Evolutionary conservation across 2,888 invertebrate genomes (phyloP).

Genomic region (Drosophila quinaria): DNA sequence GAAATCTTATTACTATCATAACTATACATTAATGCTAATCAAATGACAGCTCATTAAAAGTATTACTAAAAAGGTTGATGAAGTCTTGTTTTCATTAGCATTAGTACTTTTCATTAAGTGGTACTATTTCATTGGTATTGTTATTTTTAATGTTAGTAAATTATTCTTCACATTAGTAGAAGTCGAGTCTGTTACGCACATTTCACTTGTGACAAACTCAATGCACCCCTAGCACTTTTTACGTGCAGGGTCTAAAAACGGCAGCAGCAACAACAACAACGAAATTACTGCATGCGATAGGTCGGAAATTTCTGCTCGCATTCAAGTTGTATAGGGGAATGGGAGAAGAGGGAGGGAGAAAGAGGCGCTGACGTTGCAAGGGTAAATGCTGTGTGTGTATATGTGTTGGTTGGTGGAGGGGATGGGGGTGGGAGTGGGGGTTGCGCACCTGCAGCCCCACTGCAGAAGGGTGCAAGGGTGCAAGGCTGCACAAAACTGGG

Average conservation of each 20-base stretch:
- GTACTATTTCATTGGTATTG: no score
- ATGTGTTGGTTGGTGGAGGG: neutral
- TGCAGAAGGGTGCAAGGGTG: constrained; percentile 61
- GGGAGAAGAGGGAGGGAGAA: neutral
- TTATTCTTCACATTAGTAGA: no score
- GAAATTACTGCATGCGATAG: constrained; percentile 77
- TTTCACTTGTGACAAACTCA: neutral
- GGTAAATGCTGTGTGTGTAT: constrained; percentile 11
- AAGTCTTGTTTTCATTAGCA: no score
- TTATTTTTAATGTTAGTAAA: no score
- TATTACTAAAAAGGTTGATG: no score
- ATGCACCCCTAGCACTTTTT: neutral
- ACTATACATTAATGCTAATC: no score
- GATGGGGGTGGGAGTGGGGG: neutral
- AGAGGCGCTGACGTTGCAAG: constrained; percentile 10
- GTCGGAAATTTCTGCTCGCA: constrained; percentile 78
- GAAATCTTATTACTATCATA: no score
- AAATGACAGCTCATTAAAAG: no score
- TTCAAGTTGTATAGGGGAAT: constrained; percentile 53
- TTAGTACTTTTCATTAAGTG: no score
- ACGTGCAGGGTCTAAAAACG: constrained; percentile 10
- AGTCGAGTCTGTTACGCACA: neutral
- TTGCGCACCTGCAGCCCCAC: constrained; percentile 56
- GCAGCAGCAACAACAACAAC: constrained; percentile 58
- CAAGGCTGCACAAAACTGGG: constrained; percentile 59